Evolutionary conservation across 2,888 invertebrate species (phyloP), one percentile per base, ranked within the genome.

Genomic region (Perdita meconis): DNA sequence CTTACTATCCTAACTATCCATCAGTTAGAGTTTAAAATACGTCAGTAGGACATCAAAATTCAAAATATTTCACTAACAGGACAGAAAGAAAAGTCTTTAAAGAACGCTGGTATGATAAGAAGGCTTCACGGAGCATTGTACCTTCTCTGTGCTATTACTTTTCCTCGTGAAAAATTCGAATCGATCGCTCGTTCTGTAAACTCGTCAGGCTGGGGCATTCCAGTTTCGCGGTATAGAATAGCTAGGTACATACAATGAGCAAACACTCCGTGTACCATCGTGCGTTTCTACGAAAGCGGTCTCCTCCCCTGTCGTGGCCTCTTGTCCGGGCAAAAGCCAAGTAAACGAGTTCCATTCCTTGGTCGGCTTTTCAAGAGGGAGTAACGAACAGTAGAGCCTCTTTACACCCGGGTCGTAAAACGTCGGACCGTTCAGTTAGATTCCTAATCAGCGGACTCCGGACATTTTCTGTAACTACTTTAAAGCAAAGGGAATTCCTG

Each of bases 381-480:
- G 55, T 63, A 67, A 51, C 59, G 66, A 81, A 66, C 53, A 78
- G 42, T 22, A 36, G 63, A 73, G 53, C 61, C 24, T 63, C 63
- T 60, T 51, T 65, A 47, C 80, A 63, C 59, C 51, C 40, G 24
- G 26, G 51, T 78, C 67, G 71, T 71, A 78, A 78, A 78, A 67
- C 66, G 64, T 67, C 64, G 2, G 50, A n/a, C 55, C 42, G 56
- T 68, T 63, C 38, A 44, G 42, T 50, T 65, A 38, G 53, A 57
- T 75, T 40, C 66, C 56, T 75, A 67, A 78, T 64, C 69, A 71
- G 51, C 59, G 78, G 78, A 79, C 81, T 34, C 82, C 66, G n/a
- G n/a, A 75, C 64, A 75, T 65, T 75, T 69, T 78, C 74, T 68
- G 78, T 83, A 81, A 86, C 78, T 63, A 47, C 36, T 61, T 34